A percentile compares a stretch with the other conserved stretches of the same genome.
Evolutionary conservation across 2,797 vertebrate species (phyloP).

Genomic region (Acanthurus tractus): DNA sequence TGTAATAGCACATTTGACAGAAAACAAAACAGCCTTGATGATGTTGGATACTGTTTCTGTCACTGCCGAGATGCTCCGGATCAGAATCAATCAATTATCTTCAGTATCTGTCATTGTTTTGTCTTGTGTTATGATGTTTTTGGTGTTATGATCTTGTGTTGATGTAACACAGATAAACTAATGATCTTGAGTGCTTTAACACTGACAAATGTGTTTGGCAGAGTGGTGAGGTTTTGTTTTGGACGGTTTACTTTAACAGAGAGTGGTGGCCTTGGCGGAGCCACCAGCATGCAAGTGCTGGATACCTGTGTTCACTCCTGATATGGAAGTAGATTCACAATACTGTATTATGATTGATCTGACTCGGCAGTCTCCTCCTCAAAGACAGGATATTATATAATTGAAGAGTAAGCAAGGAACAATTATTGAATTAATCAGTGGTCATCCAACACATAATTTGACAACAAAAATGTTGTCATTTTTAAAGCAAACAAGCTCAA

Average conservation of each 20-base stretch:
- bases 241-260: conserved; percentile 36
- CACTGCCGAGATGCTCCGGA: neutral
- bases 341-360: neutral
- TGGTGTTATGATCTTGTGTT: conserved; percentile 31
- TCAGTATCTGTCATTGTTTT: conserved; percentile 17
- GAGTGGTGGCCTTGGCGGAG: conserved; percentile 32
- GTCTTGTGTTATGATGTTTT: conserved; percentile 46
- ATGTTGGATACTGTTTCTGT: conserved; percentile 33
- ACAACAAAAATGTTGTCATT: too few relatives aligned
- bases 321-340: conserved; percentile 3
- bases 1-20: conserved; percentile 43
- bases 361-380: neutral
- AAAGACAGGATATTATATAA: neutral
- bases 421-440: neutral
- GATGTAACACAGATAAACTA: conserved; percentile 42
- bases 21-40: conserved; percentile 47
- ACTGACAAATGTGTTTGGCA: conserved; percentile 12
- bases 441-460: neutral
- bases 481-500: too few relatives aligned
- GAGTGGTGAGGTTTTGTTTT: conserved; percentile 23
- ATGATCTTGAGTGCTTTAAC: conserved; percentile 27
- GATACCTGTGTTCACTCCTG: conserved; percentile 25
- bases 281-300: conserved; percentile 10
- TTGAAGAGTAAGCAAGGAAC: neutral
- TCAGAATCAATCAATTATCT: conserved; percentile 35